A percentile compares a stretch with the other conserved stretches of the same genome.
Conservation (phyloP, 2,797 vertebrate species). For the Poeciliopsis gracilis region DNA sequence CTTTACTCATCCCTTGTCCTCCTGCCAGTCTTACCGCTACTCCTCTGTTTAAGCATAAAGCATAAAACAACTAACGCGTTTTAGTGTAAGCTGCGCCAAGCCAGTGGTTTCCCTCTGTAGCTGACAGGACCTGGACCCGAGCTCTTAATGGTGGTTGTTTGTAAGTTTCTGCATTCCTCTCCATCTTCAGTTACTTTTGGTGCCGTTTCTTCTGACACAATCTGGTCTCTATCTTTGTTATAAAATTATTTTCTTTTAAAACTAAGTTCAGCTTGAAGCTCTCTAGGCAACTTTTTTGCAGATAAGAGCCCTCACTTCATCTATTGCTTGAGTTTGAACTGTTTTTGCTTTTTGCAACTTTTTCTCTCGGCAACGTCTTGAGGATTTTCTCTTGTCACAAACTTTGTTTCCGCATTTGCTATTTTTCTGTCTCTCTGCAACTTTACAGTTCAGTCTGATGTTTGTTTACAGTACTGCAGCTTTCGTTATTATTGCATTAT, state of each 20-base stretch:
- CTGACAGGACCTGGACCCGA: constrained; percentile 4
- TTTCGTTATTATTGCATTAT: constrained; percentile 65
- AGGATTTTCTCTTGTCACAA: constrained; percentile 1
- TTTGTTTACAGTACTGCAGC: constrained; percentile 59
- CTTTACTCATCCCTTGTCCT: constrained; percentile 58
- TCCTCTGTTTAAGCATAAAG: constrained; percentile 28
- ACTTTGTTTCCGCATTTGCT: not conserved
- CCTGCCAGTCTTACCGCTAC: constrained; percentile 52
- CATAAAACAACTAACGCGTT: constrained; percentile 10
- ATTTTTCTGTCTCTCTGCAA: constrained; percentile 16
- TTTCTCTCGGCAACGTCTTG: constrained; percentile 5
- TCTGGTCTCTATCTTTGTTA: not conserved
- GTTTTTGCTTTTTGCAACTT: not conserved
- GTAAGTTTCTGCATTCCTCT: not conserved
- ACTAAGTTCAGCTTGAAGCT: not conserved
- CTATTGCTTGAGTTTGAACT: not conserved
- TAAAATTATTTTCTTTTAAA: not conserved
- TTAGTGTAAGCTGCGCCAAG: constrained; percentile 7
- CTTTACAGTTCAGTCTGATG: constrained; percentile 22
- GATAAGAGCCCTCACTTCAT: not conserved
- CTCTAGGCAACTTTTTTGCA: not conserved
- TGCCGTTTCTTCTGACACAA: not conserved
- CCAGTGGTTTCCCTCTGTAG: not conserved
- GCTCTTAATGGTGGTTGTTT: not conserved
- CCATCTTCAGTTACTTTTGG: not conserved